Evolutionary conservation across 1,140 invertebrate species (phyloP).

Genomic region (Aphaenogaster ashmeadi): DNA sequence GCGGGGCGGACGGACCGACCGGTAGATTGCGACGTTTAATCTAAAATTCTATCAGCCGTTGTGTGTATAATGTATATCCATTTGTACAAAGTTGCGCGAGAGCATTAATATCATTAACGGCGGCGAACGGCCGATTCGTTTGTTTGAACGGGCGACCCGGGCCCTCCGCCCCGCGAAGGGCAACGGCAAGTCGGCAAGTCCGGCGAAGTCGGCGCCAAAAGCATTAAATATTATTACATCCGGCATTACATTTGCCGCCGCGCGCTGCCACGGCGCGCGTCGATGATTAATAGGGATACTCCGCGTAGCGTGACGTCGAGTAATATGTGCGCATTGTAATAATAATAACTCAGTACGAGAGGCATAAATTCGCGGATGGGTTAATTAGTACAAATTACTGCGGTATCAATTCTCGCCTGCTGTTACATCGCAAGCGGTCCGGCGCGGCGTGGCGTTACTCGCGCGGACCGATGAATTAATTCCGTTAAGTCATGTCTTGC

Average conservation of each 20-base stretch:
- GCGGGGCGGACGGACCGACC: not conserved
- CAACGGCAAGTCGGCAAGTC: slow-evolving; percentile 21
- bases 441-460: not conserved
- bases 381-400: slow-evolving; percentile 66
- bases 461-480: slow-evolving; percentile 45
- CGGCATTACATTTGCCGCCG: slow-evolving; percentile 31
- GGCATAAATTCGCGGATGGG: slow-evolving; percentile 54
- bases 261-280: slow-evolving; percentile 16
- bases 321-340: slow-evolving; percentile 60
- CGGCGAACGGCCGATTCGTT: slow-evolving; percentile 22
- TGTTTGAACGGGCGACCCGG: slow-evolving; percentile 10
- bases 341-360: slow-evolving; percentile 51
- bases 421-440: slow-evolving; percentile 7
- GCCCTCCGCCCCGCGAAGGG: not conserved
- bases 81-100: slow-evolving; percentile 49
- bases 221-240: slow-evolving; percentile 55
- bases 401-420: slow-evolving; percentile 59
- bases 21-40: slow-evolving; percentile 36
- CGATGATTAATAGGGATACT: slow-evolving; percentile 63
- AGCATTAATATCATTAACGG: slow-evolving; percentile 46
- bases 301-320: slow-evolving; percentile 56
- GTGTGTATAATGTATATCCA: slow-evolving; percentile 60
- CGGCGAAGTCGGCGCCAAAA: slow-evolving; percentile 44
- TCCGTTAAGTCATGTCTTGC: slow-evolving; percentile 44
- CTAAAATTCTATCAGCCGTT: slow-evolving; percentile 65